Evolutionary conservation across 2,888 invertebrate species (phyloP).

Genomic region (Schizaphis graminum): DNA sequence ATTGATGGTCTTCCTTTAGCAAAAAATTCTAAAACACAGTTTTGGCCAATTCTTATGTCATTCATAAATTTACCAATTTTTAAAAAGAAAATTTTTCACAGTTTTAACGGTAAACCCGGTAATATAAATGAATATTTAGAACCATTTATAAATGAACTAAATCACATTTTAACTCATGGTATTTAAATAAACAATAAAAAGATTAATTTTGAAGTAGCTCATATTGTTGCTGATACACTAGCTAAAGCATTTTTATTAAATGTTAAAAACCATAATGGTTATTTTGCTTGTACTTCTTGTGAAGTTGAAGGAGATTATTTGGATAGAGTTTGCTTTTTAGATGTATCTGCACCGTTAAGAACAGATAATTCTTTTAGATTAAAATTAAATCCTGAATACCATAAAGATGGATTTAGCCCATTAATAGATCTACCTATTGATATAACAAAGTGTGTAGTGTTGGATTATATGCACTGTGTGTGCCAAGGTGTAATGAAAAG

Average conservation of each 20-base stretch:
- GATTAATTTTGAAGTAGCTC: not conserved
- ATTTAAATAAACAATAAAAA: not conserved
- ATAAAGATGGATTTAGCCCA: too few relatives aligned
- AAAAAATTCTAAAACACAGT: not conserved
- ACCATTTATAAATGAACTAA: too few relatives aligned
- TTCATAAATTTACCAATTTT: not conserved
- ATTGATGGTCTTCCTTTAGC: constrained; percentile 11
- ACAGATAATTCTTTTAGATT: too few relatives aligned
- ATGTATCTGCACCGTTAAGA: too few relatives aligned
- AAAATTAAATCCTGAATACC: too few relatives aligned
- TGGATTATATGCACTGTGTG: too few relatives aligned
- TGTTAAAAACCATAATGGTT: not conserved
- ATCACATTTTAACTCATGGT: not conserved
- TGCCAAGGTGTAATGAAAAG: too few relatives aligned
- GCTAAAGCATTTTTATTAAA: not conserved
- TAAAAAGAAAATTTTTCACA: not conserved
- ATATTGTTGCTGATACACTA: not conserved
- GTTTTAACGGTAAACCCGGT: too few relatives aligned
- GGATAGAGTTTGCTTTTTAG: too few relatives aligned
- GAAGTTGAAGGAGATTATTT: not conserved
- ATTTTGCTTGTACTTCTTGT: not conserved
- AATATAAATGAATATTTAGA: too few relatives aligned
- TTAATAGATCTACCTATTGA: too few relatives aligned
- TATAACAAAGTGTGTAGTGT: too few relatives aligned
- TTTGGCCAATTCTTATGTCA: constrained; percentile 15